Evolutionary conservation across 2,888 invertebrate species (phyloP), one percentile per base, ranked within the genome.

Genomic region (Tridacna gigas): DNA sequence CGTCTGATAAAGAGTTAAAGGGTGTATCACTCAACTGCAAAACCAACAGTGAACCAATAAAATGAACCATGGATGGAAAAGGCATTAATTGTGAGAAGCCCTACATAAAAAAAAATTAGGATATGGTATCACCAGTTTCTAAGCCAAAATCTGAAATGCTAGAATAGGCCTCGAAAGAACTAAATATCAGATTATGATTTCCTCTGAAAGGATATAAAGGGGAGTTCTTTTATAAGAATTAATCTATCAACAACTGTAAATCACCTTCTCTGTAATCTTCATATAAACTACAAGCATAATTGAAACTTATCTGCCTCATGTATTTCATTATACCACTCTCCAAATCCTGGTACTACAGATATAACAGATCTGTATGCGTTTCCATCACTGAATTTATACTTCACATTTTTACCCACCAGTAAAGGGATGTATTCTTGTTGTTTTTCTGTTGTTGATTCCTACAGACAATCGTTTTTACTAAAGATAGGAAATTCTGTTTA

Each of bases 261-360:
- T 78, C 75, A 61, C 82, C 82, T 18, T 74, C 56, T 45, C 28
- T 79, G 22, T 82, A 74, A n/a, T 81, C 81, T 26, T 71, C 65
- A 25, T 28, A 45, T 56, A 81, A 77, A 73, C 77, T 81, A 22
- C 61, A 82, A 7, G 73, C 75, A 83, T 79, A 83, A 25, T 79
- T 66, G n/a, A 25, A 71, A 67, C n/a, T 56, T 48, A 63, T 83
- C 83, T 65, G 48, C 63, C 18, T 79, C 71, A 75, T 83, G 75
- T 63, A 63, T 67, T 0, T 73, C 48, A 65, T 83, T 83, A 45
- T 83, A 83, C 83, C 83, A 83, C 13, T 79, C 76, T 25, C 48
- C 25, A 69, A 83, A 83, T 56, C 83, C 83, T 4, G 79, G 83
- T 3, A 83, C 83, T 18, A 83, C 61, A 56, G 51, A 71, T 15